Conservation (phyloP, 2,797 vertebrate genomes). For the Aldrovandia affinis region DNA sequence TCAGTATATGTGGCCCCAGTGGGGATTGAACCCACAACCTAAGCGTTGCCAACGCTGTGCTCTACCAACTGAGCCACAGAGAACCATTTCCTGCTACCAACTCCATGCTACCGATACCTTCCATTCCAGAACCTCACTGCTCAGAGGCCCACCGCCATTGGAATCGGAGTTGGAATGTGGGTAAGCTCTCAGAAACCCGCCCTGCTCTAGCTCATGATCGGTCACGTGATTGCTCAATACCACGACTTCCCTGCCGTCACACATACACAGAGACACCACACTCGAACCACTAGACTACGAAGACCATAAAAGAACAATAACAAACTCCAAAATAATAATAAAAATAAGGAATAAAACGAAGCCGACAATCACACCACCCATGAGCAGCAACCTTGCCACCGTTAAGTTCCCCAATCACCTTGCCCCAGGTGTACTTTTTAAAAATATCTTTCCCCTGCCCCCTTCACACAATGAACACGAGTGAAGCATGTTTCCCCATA, state of each 20-base stretch:
- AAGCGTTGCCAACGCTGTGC: too few relatives aligned
- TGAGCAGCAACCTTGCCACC: background rate
- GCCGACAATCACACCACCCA: background rate
- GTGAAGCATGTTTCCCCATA: background rate
- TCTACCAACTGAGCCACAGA: too few relatives aligned
- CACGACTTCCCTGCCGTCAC: background rate
- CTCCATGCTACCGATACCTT: background rate
- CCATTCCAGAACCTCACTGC: background rate
- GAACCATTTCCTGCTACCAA: background rate
- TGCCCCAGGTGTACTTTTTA: background rate
- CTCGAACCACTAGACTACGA: background rate
- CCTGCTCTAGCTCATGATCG: background rate
- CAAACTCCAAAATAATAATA: background rate
- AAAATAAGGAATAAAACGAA: background rate
- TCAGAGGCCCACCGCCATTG: background rate
- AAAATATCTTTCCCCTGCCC: background rate
- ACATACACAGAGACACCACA: background rate
- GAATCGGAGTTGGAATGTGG: background rate
- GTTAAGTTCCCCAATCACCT: background rate
- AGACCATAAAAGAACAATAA: background rate
- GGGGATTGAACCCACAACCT: too few relatives aligned
- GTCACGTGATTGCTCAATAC: too few relatives aligned
- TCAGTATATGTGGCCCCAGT: too few relatives aligned
- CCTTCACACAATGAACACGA: background rate
- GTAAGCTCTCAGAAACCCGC: background rate